A percentile compares a stretch with the other conserved stretches of the same genome.
Evolutionary conservation across 1,140 invertebrate species (phyloP).

Genomic region (Cyphomyrmex costatus): DNA sequence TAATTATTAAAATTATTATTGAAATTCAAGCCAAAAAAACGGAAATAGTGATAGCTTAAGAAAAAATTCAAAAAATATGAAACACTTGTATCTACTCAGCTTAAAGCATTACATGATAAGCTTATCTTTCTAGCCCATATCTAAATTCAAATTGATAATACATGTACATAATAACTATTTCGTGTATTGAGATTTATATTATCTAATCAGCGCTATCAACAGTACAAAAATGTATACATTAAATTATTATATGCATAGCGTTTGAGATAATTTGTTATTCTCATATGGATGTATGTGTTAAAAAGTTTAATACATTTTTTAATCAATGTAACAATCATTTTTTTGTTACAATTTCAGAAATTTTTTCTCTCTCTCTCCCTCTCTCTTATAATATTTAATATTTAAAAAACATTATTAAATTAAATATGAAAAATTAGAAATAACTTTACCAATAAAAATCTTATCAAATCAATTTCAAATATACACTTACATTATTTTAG

Average conservation of each 20-base stretch:
- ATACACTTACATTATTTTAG: background rate
- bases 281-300: background rate
- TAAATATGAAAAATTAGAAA: background rate
- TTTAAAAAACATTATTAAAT: background rate
- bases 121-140: constrained; percentile 18
- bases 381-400: background rate
- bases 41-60: background rate
- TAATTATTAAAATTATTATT: background rate
- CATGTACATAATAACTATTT: background rate
- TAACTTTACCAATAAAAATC: background rate
- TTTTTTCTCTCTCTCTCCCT: background rate
- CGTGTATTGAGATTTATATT: background rate
- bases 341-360: background rate
- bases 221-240: background rate
- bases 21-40: background rate
- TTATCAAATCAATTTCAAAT: background rate
- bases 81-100: background rate
- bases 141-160: background rate
- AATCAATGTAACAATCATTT: background rate
- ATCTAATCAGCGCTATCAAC: constrained; percentile 23
- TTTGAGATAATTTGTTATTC: background rate
- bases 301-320: constrained; percentile 5
- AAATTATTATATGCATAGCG: background rate
- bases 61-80: background rate
- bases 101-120: background rate